Evolutionary conservation across 2,797 vertebrate genomes (phyloP), one percentile per base, ranked within the genome.

Genomic region (Helicolenus hilgendorfi): DNA sequence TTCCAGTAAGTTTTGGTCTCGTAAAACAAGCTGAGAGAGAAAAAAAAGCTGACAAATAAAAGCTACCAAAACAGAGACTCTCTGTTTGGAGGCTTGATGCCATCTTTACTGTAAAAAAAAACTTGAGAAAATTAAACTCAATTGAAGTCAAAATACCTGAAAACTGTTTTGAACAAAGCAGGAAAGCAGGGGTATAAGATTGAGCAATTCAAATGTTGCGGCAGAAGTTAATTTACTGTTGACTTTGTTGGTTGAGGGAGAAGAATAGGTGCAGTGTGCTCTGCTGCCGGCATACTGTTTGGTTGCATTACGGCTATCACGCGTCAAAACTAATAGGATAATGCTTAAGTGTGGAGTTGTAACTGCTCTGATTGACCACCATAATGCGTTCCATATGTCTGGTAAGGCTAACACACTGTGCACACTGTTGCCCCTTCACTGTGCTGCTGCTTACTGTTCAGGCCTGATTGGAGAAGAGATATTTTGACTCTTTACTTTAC

Each of bases 301-400:
- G 85, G 83, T 41, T 85, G 81, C 77, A 91, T 94, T 90, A 88
- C 11, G 5, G 56, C 77, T 89, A 90, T 85, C 80, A 27, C 76
- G 0, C 74, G 18, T 92, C 81, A 87, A 75, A 81, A 81, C 80
- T 81, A 93, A 92, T 58, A 41, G 84, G 68, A 85, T 86, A 92
- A 92, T 86, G 83, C 72, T 83, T 9, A 33, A 80, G 59, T 88
- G 79, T 77, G 82, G 86, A 15, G 82, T 38, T 87, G 75, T 70
- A 72, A 86, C 87, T 85, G 84, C 90, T 85, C 72, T 75, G 81
- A 87, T 64, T 76, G 89, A 89, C 87, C 90, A 86, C 73, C 69
- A 90, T 94, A 95, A 96, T 92, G 77, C 4, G 26, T 94, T 85
- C 94, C 93, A 95, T 88, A 87, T 94, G 93, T 69, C 83, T 58